phyloP scores from a whole-genome alignment of 1,140 invertebrate species.

The Drosophila erecta region DNA sequence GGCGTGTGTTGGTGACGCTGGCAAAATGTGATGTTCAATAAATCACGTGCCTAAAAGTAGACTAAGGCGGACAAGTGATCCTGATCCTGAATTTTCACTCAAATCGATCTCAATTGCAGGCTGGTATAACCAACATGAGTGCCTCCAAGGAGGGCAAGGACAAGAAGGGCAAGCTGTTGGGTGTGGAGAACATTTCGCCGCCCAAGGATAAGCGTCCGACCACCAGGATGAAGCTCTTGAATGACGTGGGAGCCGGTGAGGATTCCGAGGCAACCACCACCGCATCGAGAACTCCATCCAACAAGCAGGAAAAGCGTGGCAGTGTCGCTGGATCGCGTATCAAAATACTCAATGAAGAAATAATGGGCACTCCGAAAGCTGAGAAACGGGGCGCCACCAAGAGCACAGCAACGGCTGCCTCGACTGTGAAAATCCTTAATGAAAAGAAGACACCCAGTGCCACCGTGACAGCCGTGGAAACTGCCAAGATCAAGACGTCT shows the following conservation, averaged over 20 bases:
- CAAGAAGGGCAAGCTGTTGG: constrained; percentile 61
- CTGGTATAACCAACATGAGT: constrained; percentile 41
- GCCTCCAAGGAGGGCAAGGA: constrained; percentile 42
- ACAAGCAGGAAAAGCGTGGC: constrained; percentile 49
- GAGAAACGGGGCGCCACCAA: constrained; percentile 33
- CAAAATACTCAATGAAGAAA: constrained; percentile 76
- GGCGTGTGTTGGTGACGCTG: constrained; percentile 80
- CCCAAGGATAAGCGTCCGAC: constrained; percentile 46
- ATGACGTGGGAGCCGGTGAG: constrained; percentile 36
- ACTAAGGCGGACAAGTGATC: constrained; percentile 44
- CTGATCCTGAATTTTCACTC: neutral
- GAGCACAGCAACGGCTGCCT: constrained; percentile 11
- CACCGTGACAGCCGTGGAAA: constrained; percentile 30
- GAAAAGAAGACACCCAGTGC: constrained; percentile 43
- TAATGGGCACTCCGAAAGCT: constrained; percentile 20
- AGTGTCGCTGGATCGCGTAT: constrained; percentile 38
- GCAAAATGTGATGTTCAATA: constrained; percentile 55
- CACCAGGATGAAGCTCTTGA: constrained; percentile 61
- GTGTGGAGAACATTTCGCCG: constrained; percentile 35
- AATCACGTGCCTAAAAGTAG: constrained; percentile 76
- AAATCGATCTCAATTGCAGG: neutral
- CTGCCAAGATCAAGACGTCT: constrained; percentile 49
- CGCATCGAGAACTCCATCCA: neutral
- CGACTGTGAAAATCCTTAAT: constrained; percentile 60
- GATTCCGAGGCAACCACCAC: neutral